Evolutionary conservation across 1,140 invertebrate species (phyloP), one percentile per base, ranked within the genome.

Genomic region (Eulimnadia texana): DNA sequence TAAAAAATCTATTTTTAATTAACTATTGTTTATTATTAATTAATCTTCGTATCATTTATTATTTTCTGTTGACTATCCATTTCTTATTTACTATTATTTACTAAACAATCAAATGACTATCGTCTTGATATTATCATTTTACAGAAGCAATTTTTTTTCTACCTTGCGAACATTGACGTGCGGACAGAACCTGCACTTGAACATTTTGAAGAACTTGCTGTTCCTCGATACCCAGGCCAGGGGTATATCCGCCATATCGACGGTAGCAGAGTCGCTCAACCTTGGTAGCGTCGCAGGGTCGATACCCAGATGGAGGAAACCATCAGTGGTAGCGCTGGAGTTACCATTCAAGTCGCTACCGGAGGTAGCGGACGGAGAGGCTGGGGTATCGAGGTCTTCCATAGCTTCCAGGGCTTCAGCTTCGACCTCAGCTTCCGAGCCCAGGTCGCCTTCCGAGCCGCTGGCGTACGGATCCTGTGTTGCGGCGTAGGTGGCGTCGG

Each of bases 181-280:
- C 0, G 90, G 88, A 71, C 90, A 92, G 68, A 81, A 84, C 28
- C 84, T 77, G 69, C 88, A 93, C 68, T 89, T 88, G 66, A 86
- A 84, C 81, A 93, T 87, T 72, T 90, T 90, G 10, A 81, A 79
- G 61, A 88, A 83, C 11, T 82, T 80, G 63, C 79, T 79, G 3
- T 78, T 71, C 16, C 72, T 79, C 0, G 82, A 82, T 0, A 86
- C 84, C 83, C 84, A 88, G 1, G 87, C 84, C 50, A 82, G 74
- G 0, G 84, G 83, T 1, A 80, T 77, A 1, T 80, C 77, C 0
- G 76, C 68, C 25, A 69, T 10, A 66, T 67, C 55, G n/a, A 72
- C 70, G 0, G 77, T 78, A 16, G 75, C 73, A n/a, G 62, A 47
- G 57, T 69, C 68, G 3, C 62, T 50, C 24, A 69, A 61, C 16